Evolutionary conservation across 2,888 invertebrate genomes (phyloP).

Genomic region (Limnephilus lunatus): DNA sequence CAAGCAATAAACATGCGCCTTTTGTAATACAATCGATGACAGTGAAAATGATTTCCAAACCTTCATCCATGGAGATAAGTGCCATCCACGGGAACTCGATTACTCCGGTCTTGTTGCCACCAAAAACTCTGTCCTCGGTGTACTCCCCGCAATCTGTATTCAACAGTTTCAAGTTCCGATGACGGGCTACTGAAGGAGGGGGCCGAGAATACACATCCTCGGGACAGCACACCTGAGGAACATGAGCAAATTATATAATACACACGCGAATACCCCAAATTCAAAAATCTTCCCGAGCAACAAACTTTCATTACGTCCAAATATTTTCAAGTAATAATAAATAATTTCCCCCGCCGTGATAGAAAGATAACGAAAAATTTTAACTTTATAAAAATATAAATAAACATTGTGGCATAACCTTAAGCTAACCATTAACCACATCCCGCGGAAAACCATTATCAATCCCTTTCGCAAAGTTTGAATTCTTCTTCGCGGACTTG

Average conservation of each 20-base stretch:
- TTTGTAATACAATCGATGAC: neutral
- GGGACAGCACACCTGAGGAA: neutral
- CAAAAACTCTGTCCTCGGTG: conserved; percentile 77
- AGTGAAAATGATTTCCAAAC: conserved; percentile 67
- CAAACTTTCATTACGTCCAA: neutral
- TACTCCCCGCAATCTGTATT: conserved; percentile 77
- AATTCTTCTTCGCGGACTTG: neutral
- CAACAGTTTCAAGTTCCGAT: conserved; percentile 70
- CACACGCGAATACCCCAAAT: neutral
- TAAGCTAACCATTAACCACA: neutral
- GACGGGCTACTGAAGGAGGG: conserved; percentile 69
- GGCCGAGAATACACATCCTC: neutral
- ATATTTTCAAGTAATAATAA: neutral
- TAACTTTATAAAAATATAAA: neutral
- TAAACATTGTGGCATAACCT: neutral
- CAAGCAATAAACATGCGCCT: too few relatives aligned
- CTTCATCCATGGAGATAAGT: conserved; percentile 79
- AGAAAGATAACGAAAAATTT: neutral
- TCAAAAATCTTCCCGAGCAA: too few relatives aligned
- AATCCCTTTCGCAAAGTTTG: neutral
- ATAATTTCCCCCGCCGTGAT: neutral
- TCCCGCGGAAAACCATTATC: neutral
- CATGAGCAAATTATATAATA: neutral
- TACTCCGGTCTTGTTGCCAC: conserved; percentile 79
- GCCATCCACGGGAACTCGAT: conserved; percentile 88